phyloP scores from a whole-genome alignment of 2,797 vertebrate genomes.

The Otus scops region DNA sequence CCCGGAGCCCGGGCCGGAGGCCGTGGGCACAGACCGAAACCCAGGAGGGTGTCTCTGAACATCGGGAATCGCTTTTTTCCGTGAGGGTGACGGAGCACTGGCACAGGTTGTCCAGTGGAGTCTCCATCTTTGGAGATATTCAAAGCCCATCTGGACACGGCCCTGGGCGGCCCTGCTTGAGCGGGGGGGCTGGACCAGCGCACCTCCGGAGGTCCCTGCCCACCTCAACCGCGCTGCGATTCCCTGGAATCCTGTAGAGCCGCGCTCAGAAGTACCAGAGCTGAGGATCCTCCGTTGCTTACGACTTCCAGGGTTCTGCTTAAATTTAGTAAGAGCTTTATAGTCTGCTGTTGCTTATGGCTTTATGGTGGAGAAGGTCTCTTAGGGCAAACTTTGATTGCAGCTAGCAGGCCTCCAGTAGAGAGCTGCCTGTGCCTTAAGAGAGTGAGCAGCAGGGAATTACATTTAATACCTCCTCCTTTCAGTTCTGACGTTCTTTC shows the following conservation, averaged over 20 bases:
- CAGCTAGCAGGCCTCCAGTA: conserved; percentile 8
- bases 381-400: conserved; percentile 25
- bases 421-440: conserved; percentile 40
- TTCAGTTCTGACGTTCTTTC: conserved; percentile 22
- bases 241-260: not conserved
- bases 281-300: not conserved
- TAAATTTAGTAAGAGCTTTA: not conserved
- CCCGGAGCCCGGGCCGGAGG: not conserved
- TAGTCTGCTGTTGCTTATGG: not conserved
- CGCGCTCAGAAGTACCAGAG: not conserved
- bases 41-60: not conserved
- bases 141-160: rapidly evolving
- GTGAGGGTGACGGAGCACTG: not conserved
- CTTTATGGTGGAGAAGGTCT: conserved; percentile 3
- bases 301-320: not conserved
- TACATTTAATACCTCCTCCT: conserved; percentile 29
- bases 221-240: rapidly evolving
- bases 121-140: not conserved
- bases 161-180: not conserved
- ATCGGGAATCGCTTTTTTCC: not conserved
- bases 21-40: rapidly evolving
- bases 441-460: conserved; percentile 43
- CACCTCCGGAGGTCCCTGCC: not conserved
- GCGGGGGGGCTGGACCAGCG: not conserved
- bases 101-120: not conserved